Percentiles rank a stretch among this genome's conserved stretches.
Evolutionary conservation across 1,140 invertebrate species (phyloP).

Genomic region (Tigriopus japonicus): DNA sequence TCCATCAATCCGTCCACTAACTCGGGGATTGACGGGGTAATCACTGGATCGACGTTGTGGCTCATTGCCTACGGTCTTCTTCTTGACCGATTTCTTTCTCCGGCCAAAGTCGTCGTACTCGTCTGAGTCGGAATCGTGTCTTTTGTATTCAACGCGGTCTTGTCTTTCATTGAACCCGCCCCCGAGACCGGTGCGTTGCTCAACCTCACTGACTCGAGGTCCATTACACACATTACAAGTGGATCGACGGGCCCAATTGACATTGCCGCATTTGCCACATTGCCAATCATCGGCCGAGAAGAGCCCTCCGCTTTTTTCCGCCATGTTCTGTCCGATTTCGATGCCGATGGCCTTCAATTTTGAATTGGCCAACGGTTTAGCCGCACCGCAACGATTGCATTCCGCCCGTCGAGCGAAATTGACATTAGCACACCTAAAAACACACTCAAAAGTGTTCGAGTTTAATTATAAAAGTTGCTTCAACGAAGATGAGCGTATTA

Average conservation of each 20-base stretch:
- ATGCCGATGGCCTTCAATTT: slow-evolving; percentile 31
- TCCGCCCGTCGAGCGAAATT: slow-evolving; percentile 75
- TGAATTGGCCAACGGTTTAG: not conserved
- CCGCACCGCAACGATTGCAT: slow-evolving; percentile 60
- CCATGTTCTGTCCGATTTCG: slow-evolving; percentile 92
- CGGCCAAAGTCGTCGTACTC: slow-evolving; percentile 93
- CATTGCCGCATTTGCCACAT: slow-evolving; percentile 96
- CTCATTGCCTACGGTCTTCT: slow-evolving; percentile 18
- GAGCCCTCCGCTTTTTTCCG: slow-evolving; percentile 94
- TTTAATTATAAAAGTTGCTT: no score
- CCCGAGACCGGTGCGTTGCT: slow-evolving; percentile 37
- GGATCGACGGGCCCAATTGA: slow-evolving; percentile 92
- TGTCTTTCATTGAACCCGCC: slow-evolving; percentile 62
- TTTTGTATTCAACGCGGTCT: slow-evolving; percentile 76
- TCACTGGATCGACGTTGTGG: not conserved
- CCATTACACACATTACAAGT: slow-evolving; percentile 98
- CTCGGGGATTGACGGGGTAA: not conserved
- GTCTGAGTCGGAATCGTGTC: slow-evolving; percentile 60
- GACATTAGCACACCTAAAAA: slow-evolving; percentile 64
- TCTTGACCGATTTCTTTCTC: slow-evolving; percentile 50
- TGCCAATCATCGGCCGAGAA: slow-evolving; percentile 99
- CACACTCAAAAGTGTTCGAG: slow-evolving; percentile 5
- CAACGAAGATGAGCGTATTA: no score
- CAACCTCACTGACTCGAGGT: slow-evolving; percentile 81
- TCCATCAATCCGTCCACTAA: not conserved